Conservation (phyloP, 2,113 vertebrate species). For the Trochalopteron elliotii region DNA sequence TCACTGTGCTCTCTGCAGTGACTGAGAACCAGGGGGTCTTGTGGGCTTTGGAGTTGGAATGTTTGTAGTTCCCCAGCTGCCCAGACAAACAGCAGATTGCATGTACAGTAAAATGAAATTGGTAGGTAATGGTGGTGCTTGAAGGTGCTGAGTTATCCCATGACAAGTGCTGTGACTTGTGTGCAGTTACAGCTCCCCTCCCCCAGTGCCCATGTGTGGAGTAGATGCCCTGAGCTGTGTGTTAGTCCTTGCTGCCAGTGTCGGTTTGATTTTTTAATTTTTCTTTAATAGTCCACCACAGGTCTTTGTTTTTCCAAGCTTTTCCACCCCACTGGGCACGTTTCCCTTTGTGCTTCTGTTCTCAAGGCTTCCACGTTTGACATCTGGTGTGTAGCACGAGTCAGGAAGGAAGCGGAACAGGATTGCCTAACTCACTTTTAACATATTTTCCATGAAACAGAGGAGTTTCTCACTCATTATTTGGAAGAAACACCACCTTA, state of each 20-base stretch:
- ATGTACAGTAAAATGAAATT: background rate
- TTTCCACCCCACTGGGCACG: background rate
- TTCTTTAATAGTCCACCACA: background rate
- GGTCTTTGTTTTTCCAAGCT: background rate
- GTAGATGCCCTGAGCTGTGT: background rate
- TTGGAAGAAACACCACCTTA: background rate
- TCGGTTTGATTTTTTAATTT: background rate
- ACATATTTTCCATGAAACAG: background rate
- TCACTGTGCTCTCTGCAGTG: background rate
- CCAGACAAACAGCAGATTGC: background rate
- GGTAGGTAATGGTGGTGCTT: background rate
- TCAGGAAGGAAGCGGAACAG: background rate
- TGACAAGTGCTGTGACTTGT: background rate
- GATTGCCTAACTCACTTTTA: background rate
- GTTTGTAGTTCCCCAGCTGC: background rate
- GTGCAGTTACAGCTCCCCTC: background rate
- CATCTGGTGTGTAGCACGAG: background rate
- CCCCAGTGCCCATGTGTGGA: background rate
- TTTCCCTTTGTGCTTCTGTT: background rate
- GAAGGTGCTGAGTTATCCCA: background rate
- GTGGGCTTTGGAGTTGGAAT: background rate
- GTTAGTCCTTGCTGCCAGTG: background rate
- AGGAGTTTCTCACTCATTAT: background rate
- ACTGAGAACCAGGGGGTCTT: background rate
- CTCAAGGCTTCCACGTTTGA: background rate